Percentiles rank a stretch among this genome's conserved stretches.
phyloP scores from a whole-genome alignment of 2,113 vertebrate species.

The Motacilla tschutschensis region DNA sequence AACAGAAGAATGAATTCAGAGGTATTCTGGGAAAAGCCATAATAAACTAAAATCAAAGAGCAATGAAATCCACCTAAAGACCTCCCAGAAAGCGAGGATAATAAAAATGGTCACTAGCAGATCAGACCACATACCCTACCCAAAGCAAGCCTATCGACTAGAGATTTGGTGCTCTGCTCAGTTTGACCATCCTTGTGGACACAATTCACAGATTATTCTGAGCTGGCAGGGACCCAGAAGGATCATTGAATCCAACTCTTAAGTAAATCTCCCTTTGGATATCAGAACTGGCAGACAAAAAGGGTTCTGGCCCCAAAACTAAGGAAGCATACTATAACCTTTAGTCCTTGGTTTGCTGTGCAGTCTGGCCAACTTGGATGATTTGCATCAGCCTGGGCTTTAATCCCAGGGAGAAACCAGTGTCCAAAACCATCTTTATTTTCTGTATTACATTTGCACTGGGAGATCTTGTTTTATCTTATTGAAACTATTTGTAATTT shows the following conservation, averaged over 20 bases:
- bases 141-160: not conserved
- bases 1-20: not conserved
- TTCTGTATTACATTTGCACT: not conserved
- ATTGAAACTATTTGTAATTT: not conserved
- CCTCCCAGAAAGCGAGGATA: not conserved
- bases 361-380: not conserved
- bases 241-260: not conserved
- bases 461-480: not conserved
- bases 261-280: not conserved
- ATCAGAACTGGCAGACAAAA: not conserved
- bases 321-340: not conserved
- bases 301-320: not conserved
- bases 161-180: not conserved
- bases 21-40: not conserved
- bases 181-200: not conserved
- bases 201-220: not conserved
- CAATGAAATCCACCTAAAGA: not conserved
- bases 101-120: not conserved
- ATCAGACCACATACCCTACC: not conserved
- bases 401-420: not conserved
- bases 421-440: not conserved
- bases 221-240: not conserved
- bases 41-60: not conserved
- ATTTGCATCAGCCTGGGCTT: not conserved
- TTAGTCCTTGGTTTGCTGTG: not conserved